Evolutionary conservation across 1,140 invertebrate species (phyloP).

Genomic region (Diachasmimorpha longicaudata): DNA sequence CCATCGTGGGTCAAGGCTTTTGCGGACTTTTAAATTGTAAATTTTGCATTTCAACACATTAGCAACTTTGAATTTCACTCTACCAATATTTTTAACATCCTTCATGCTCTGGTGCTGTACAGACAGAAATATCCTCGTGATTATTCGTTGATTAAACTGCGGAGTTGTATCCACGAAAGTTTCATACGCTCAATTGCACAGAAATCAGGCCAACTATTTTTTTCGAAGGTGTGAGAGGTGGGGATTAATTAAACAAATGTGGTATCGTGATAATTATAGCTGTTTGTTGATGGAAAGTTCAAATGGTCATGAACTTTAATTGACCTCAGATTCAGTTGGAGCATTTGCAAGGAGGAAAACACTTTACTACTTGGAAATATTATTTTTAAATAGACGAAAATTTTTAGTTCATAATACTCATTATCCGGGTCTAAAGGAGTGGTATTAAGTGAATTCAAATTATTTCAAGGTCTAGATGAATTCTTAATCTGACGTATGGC

Average conservation of each 20-base stretch:
- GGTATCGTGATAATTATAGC: not conserved
- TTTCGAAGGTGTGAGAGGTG: not conserved
- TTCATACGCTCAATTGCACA: not conserved
- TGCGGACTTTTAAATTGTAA: not conserved
- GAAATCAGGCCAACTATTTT: not conserved
- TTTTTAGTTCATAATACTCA: too few species aligned
- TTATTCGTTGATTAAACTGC: not conserved
- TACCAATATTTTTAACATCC: not conserved
- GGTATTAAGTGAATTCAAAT: too few species aligned
- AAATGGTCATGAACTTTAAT: not conserved
- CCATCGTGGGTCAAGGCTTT: not conserved
- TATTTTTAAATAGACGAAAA: too few species aligned
- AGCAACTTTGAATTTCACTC: not conserved
- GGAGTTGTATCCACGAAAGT: not conserved
- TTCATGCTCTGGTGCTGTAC: not conserved
- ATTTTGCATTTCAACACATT: not conserved
- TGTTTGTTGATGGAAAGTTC: not conserved
- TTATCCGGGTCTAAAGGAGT: too few species aligned
- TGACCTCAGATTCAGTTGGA: not conserved
- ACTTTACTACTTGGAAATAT: too few species aligned
- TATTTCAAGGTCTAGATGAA: too few species aligned
- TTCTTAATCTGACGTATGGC: too few species aligned
- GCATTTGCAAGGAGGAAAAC: not conserved
- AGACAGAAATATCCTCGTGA: not conserved
- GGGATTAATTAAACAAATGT: not conserved